A percentile compares a stretch with the other conserved stretches of the same genome.
These are phyloP conservation scores for Clavelina lepadiformis DNA, from an alignment of 23 tunicate species.

Conservation along the genomic window DNA sequence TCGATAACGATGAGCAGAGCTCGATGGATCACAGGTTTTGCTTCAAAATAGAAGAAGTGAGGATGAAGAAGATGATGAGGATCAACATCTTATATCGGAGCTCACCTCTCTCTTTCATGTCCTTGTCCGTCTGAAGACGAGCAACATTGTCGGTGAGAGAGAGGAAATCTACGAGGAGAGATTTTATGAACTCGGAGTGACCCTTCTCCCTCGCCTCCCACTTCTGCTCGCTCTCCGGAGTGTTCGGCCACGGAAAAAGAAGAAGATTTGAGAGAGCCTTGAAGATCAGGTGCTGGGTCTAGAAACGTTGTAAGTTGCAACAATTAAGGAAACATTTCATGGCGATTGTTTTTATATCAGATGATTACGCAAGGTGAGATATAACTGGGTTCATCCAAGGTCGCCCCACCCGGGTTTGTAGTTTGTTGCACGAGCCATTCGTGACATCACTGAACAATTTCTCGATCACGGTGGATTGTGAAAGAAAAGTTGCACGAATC, in stretches of 20 bases:
- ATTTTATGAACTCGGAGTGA: constrained; percentile 44
- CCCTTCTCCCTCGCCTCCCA: constrained; percentile 59
- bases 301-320: neutral
- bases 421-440: constrained; percentile 72
- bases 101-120: constrained; percentile 10
- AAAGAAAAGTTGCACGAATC: constrained; percentile 77
- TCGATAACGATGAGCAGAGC: constrained; percentile 43
- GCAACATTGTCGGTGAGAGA: constrained; percentile 20
- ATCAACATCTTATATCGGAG: no score
- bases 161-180: constrained; percentile 51
- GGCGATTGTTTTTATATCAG: neutral
- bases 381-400: no score
- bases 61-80: no score
- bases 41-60: no score
- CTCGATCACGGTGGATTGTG: constrained; percentile 54
- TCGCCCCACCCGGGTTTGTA: constrained; percentile 29
- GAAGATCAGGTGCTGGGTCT: constrained; percentile 76
- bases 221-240: constrained; percentile 82
- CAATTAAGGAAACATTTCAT: neutral
- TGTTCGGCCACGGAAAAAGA: constrained; percentile 91
- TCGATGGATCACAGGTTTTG: constrained; percentile 61
- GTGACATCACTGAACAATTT: constrained; percentile 68
- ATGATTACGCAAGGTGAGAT: neutral
- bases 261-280: constrained; percentile 72
- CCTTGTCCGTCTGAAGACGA: neutral